Percentiles rank a stretch among this genome's conserved stretches.
Conservation (phyloP, 2,888 invertebrate species). For the Apamea epomidion region DNA sequence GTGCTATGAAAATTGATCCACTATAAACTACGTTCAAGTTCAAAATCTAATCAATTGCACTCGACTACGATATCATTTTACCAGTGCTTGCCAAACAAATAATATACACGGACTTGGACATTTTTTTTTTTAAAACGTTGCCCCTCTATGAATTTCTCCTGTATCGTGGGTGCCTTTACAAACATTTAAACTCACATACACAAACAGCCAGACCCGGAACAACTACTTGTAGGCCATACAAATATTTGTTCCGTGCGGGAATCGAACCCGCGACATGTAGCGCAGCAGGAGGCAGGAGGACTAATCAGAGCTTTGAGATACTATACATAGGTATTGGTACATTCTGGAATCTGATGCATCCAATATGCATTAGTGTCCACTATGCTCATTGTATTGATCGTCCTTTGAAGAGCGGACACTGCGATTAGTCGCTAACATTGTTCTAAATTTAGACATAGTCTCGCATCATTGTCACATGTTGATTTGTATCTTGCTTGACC, state of each 20-base stretch:
- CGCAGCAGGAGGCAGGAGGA: too few species aligned
- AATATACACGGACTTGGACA: not conserved
- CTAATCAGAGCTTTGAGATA: not conserved
- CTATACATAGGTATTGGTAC: not conserved
- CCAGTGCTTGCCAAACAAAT: not conserved
- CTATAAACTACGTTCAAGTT: not conserved
- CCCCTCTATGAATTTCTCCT: too few species aligned
- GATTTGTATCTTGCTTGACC: not conserved
- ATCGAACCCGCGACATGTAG: too few species aligned
- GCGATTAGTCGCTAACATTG: not conserved
- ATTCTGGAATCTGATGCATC: not conserved
- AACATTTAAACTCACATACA: too few species aligned
- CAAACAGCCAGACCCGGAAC: too few species aligned
- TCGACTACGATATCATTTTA: not conserved
- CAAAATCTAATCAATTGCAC: not conserved
- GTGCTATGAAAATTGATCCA: not conserved
- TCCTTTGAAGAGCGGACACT: conserved; percentile 1
- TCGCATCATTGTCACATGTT: not conserved
- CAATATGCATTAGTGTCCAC: not conserved
- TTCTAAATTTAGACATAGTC: not conserved
- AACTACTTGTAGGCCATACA: too few species aligned
- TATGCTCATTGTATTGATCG: not conserved
- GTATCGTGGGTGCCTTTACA: too few species aligned
- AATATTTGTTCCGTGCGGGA: too few species aligned
- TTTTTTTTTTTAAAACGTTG: too few species aligned